Conservation (phyloP, 2,113 vertebrate genomes). For the Tautogolabrus adspersus region DNA sequence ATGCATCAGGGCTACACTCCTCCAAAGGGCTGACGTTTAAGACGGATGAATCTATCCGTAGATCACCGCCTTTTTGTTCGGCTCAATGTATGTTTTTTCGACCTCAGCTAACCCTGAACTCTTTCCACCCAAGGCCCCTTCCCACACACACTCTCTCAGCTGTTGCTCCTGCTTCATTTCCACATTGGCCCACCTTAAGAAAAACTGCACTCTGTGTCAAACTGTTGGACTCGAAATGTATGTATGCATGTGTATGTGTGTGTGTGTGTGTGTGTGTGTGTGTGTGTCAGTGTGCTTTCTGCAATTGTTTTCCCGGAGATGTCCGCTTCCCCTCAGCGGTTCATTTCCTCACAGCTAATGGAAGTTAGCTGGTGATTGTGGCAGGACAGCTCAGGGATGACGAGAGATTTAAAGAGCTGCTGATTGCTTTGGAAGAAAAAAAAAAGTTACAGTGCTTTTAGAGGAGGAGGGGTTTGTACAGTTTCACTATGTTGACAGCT, state of each 20-base stretch:
- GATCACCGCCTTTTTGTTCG: neutral
- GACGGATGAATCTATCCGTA: neutral
- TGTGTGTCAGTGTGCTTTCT: neutral
- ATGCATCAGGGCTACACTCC: neutral
- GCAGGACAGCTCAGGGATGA: neutral
- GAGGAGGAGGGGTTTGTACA: neutral
- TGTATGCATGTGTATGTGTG: neutral
- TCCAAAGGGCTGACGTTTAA: neutral
- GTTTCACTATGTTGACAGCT: neutral
- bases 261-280: neutral
- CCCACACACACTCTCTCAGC: neutral
- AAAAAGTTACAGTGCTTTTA: neutral
- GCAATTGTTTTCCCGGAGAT: slow-evolving; percentile 33
- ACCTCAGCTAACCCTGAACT: neutral
- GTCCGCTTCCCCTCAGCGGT: slow-evolving; percentile 39
- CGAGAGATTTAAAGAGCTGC: neutral
- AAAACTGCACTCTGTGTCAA: slow-evolving; percentile 27
- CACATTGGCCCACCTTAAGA: slow-evolving; percentile 55
- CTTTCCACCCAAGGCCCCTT: neutral
- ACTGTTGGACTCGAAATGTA: neutral
- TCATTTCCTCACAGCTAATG: slow-evolving; percentile 42
- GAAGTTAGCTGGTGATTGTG: slow-evolving; percentile 27
- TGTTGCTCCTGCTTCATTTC: neutral
- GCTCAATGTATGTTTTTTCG: neutral
- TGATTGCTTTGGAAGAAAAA: neutral